Conservation (phyloP, 2,888 invertebrate genomes). For the Ophion ventricosus region DNA sequence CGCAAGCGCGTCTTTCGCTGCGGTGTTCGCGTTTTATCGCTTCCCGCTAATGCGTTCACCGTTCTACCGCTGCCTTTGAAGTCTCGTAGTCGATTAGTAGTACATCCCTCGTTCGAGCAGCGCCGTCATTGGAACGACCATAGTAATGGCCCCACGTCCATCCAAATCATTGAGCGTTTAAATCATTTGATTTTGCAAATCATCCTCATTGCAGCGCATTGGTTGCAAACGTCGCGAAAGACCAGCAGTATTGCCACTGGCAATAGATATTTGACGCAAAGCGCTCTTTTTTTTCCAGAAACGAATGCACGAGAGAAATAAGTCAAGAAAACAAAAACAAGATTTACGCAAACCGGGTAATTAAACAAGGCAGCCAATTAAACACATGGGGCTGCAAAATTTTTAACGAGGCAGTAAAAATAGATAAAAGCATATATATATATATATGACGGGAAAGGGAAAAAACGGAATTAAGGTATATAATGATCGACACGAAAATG, state of each 20-base stretch:
- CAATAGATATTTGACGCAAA: slow-evolving; percentile 20
- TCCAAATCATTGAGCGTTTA: neutral
- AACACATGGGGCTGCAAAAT: slow-evolving; percentile 23
- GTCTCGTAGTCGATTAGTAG: slow-evolving; percentile 56
- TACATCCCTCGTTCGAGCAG: slow-evolving; percentile 40
- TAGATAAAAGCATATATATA: slow-evolving; percentile 3
- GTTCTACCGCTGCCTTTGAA: slow-evolving; percentile 37
- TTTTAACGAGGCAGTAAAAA: slow-evolving; percentile 44
- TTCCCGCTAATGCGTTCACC: slow-evolving; percentile 53
- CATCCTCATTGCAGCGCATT: slow-evolving; percentile 1
- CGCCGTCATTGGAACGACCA: slow-evolving; percentile 31
- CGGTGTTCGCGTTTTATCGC: slow-evolving; percentile 69
- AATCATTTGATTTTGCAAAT: slow-evolving; percentile 31
- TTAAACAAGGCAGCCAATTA: slow-evolving; percentile 37
- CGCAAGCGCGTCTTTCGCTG: slow-evolving; percentile 68
- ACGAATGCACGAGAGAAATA: neutral
- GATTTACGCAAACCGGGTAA: neutral
- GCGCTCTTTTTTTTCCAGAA: slow-evolving; percentile 26
- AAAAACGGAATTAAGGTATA: slow-evolving; percentile 17
- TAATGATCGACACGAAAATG: slow-evolving; percentile 46
- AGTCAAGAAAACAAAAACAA: slow-evolving; percentile 11
- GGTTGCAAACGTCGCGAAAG: slow-evolving; percentile 11
- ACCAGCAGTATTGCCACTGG: neutral
- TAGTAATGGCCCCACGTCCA: slow-evolving; percentile 20
- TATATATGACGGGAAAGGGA: neutral